Evolutionary conservation across 2,797 vertebrate species (phyloP), one percentile per base, ranked within the genome.

Genomic region (Molossus alvarezi): DNA sequence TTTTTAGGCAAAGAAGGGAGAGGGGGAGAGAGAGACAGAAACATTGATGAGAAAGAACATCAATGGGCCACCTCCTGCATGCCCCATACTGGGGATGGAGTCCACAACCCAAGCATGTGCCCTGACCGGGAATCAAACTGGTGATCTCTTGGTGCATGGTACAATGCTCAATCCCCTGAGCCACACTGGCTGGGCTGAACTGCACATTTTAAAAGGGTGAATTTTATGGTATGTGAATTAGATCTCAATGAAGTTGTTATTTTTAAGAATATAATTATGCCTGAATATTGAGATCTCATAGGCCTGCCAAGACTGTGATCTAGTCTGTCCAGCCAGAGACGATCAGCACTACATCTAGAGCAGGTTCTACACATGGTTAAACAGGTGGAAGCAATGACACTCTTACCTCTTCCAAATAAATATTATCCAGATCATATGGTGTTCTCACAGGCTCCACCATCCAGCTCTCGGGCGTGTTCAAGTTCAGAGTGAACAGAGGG

Each of bases 401-500:
- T 96, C 97, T 96, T 98, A 99, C 99, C 99, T 99, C 99, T 97
- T 99, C 97, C 91, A 99, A 98, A 98, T 99, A 99, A 98, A 99
- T 99, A 98, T 99, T 99, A 98, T 99, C 99, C 97, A 99, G 99
- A 98, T 99, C 99, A 58, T 99, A 99, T 0, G 99, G 99, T 10
- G 99, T 99, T 97, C 98, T 98, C 80, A 99, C 99, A 17, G 99
- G 99, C 97, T 99, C 99, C 37, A 99, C 99, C 99, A 99, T 99
- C 99, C 99, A 99, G 94, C 99, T 99, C 98, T 99, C 99, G 0
- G 99, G 99, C 20, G 99, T 99, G 98, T 99, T 99, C 73, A 99
- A 98, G 98, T 99, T 99, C 97, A 99, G 98, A 75, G 99, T 99
- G 97, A 99, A 99, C 72, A 99, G 98, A 0, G 99, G 99, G 85